Evolutionary conservation across 2,113 vertebrate genomes (phyloP).

Genomic region (Malaclemys terrapin): DNA sequence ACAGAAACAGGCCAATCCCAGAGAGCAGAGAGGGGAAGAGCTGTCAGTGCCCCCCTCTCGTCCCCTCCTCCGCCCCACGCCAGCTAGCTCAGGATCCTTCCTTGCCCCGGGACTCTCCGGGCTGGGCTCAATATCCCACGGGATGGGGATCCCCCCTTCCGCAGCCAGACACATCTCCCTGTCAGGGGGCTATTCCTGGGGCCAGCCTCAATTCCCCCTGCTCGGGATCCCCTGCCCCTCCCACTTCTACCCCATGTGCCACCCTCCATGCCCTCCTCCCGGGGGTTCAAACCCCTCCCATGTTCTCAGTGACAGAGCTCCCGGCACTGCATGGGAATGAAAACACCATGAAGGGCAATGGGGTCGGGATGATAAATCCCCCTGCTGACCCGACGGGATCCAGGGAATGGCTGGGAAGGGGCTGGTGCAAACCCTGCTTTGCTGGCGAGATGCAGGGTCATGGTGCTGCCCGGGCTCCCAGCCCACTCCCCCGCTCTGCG

Average conservation of each 20-base stretch:
- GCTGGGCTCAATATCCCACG: not conserved
- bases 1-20: not conserved
- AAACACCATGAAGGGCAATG: not conserved
- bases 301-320: not conserved
- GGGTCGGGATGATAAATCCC: not conserved
- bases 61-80: not conserved
- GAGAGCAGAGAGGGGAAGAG: not conserved
- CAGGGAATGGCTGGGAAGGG: not conserved
- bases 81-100: not conserved
- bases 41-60: not conserved
- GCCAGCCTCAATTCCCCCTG: not conserved
- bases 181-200: not conserved
- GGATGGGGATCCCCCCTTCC: not conserved
- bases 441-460: not conserved
- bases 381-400: not conserved
- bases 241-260: not conserved
- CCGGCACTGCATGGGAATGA: not conserved
- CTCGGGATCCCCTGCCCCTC: not conserved
- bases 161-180: not conserved
- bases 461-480: not conserved
- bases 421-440: fast-evolving
- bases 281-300: not conserved
- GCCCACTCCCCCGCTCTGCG: not conserved
- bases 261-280: not conserved
- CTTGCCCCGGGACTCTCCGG: not conserved